These are phyloP conservation scores for Mimumesa dahlbomi DNA, from an alignment of 2,888 invertebrate species.

Conservation along the genomic window DNA sequence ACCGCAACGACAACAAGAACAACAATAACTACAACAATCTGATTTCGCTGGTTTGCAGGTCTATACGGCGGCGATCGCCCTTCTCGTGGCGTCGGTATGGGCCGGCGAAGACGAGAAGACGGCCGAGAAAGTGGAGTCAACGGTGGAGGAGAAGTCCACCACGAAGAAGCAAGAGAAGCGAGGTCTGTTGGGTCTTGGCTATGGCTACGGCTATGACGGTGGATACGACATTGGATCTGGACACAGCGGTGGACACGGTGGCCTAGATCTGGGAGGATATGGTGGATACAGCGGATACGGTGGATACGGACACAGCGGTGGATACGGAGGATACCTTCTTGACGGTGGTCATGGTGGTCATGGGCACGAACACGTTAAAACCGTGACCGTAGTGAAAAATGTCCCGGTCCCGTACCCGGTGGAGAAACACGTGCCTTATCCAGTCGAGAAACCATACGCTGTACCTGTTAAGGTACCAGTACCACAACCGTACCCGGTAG, in stretches of 20 bases:
- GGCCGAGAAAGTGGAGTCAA: conserved; percentile 81
- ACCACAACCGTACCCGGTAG: conserved; percentile 87
- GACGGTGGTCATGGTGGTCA: conserved; percentile 74
- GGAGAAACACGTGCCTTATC: conserved; percentile 85
- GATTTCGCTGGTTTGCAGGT: conserved; percentile 81
- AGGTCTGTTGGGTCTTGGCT: conserved; percentile 89
- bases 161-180: conserved; percentile 90
- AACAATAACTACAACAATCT: too few relatives aligned
- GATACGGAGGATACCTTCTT: conserved; percentile 81
- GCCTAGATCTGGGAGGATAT: conserved; percentile 79
- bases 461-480: conserved; percentile 83
- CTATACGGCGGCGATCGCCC: conserved; percentile 87
- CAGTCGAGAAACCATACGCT: too few relatives aligned
- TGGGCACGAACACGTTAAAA: conserved; percentile 84
- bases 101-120: conserved; percentile 84
- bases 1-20: too few relatives aligned
- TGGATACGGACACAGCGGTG: conserved; percentile 73
- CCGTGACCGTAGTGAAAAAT: conserved; percentile 86
- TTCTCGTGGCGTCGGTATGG: conserved; percentile 85
- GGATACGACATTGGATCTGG: conserved; percentile 88
- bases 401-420: conserved; percentile 85
- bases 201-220: conserved; percentile 90
- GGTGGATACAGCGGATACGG: conserved; percentile 61
- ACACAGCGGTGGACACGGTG: conserved; percentile 77
- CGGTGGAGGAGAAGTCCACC: conserved; percentile 39